Evolutionary conservation across 2,797 vertebrate species (phyloP).

Genomic region (Rhinoraja longicauda): DNA sequence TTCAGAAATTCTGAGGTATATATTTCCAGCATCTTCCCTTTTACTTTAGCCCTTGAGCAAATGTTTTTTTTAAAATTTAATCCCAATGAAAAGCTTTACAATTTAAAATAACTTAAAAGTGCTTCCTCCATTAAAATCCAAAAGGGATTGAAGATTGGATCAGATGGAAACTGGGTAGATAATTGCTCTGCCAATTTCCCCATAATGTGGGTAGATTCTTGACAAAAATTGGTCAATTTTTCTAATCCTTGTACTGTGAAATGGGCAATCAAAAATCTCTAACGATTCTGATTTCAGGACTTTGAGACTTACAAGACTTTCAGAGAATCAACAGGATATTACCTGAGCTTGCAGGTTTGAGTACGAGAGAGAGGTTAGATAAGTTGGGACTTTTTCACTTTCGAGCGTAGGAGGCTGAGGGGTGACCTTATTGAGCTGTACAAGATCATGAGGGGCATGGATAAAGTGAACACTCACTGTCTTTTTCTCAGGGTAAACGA

Average conservation of each 20-base stretch:
- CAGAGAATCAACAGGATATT: too few relatives aligned
- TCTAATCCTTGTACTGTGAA: neutral
- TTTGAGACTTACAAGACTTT: neutral
- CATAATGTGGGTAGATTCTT: neutral
- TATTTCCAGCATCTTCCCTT: neutral
- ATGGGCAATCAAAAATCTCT: neutral
- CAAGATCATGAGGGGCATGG: too few relatives aligned
- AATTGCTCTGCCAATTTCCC: neutral
- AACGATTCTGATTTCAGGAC: neutral
- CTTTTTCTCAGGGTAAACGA: too few relatives aligned
- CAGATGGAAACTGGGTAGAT: neutral
- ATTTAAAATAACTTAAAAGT: neutral
- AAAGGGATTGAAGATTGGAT: neutral
- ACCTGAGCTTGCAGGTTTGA: too few relatives aligned
- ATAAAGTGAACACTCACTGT: too few relatives aligned
- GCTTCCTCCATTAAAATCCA: neutral
- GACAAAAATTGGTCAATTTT: slow-evolving; percentile 6
- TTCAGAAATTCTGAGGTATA: neutral
- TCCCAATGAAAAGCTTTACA: neutral
- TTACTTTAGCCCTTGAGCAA: neutral
- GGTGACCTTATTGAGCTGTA: too few relatives aligned
- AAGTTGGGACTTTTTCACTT: too few relatives aligned
- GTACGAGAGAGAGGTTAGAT: too few relatives aligned
- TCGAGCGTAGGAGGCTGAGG: too few relatives aligned
- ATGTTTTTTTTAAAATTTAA: neutral